Base-by-base conservation (phyloP, 2,888 invertebrate genomes). In the Cephus nigrinus region DNA sequence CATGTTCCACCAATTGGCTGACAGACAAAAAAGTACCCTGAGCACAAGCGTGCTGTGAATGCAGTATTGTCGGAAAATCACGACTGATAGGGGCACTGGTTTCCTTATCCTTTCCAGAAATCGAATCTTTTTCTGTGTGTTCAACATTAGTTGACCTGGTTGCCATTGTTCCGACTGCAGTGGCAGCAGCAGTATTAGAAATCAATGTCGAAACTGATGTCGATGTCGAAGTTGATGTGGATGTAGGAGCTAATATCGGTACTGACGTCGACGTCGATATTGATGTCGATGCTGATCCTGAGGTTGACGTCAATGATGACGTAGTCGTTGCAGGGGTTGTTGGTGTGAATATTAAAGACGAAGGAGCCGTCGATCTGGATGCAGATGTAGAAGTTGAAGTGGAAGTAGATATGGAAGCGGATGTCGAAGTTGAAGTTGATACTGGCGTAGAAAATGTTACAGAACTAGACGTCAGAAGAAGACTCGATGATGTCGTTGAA, bases 1-100 rank as follows among this genome's bases (percentile, higher is more conserved):
- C 92, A 81, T 92, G 93, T 82, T 93, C 94, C 3, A 94, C 94
- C n/a, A 94, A 87, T 80, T 94, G 94, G 86, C 94, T 94, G 0
- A 95, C 94, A 0, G 94, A 94, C 12, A 94, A 87, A 80, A 94
- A 94, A 36, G 91, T 91, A 23, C 92, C 90, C 55, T 92, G 92
- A 32, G 89, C 90, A 9, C 89, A 84, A n/a, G 82, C 83, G 82
- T 91, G 92, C 77, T 92, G 92, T 3, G 91, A 89, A 76, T 90
- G 90, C 4, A 90, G 36, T 79, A 90, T 87, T 4, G 83, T 80
- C 68, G 90, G 91, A 73, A 88, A 90, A 68, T 91, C 90, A 0
- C 91, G 85, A 35, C 83, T 85, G 32, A 11, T 31, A 0, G 76
- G 73, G 12, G 84, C 81, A 11, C 82, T 86, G 2, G 83, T 78